Base-by-base conservation (phyloP, 2,113 vertebrate species). In the Coregonus clupeaformis region DNA sequence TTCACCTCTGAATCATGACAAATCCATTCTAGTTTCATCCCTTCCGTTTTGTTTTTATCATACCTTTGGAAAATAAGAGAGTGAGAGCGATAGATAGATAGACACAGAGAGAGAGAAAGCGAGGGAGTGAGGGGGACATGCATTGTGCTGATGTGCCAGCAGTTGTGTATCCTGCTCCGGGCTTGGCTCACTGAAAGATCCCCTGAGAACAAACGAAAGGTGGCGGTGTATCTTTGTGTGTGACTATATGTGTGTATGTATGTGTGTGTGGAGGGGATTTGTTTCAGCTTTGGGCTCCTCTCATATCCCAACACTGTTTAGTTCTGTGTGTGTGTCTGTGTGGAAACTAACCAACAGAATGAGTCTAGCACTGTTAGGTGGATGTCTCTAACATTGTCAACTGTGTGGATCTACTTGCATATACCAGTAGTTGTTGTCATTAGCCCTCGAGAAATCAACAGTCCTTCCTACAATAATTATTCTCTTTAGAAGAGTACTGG, bases 191-290 rank as follows among this genome's bases (percentile, higher is more conserved):
- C 86, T 81, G 82, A 87, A 90, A 86, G 84, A 89, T 90, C 87
- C 87, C 90, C 90, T 92, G 89, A 93, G 93, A 90, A 88, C 87
- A 82, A 89, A 88, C 80, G 77, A 82, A 91, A 83, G 76, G 77
- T 87, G 76, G 68, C 72, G 87, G 62, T 73, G 36, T 66, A 22
- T 73, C 71, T 77, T 72, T 47, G 36, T 75, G 75, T 68, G 82
- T 60, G 63, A 78, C 18, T 60, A 6, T 60, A 32, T 68, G 27
- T 36, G 66, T 14, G 16, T 81, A 84, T 88, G 82, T 87, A 77
- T 82, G n/a, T 62, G 59, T 22, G 55, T n/a, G n/a, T 24, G 68
- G 68, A 68, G 75, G 52, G 78, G 79, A 82, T 36, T 36, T 36
- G 36, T 36, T 36, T 83, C 36, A 80, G 82, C 78, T 89, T 86